Evolutionary conservation across 2,113 vertebrate species (phyloP), one percentile per base, ranked within the genome.

Genomic region (Paradisaea rubra): DNA sequence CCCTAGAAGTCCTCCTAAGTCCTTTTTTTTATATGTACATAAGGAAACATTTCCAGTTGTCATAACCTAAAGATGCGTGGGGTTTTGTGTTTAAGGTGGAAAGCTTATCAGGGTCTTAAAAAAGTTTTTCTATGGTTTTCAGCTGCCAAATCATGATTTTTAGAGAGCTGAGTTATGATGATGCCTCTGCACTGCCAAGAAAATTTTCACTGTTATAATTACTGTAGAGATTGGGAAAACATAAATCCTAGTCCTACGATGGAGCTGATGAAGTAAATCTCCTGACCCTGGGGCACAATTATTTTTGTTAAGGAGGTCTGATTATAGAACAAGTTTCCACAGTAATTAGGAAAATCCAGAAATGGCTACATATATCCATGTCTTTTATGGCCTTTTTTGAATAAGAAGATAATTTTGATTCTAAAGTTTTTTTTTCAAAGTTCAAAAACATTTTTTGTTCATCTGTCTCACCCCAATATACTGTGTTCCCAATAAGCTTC

Each of bases 31-130:
- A 6, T 2, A 11, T 3, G 13, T 25, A 14, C 6, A 3, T 25
- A 27, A 66, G 15, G 14, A 63, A 52, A 56, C 2, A 6, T 21
- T 69, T 85, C 2, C 10, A 41, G 9, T 16, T 79, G 9, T 64
- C 64, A n/a, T 7, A 68, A 35, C 8, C 4, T 24, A 35, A 72
- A 45, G 2, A 5, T 44, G 1, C 2, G 1, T 50, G 15, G 2
- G 2, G 11, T 14, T 53, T 54, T 77, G 33, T 77, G 37, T 0
- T 81, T 80, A 54, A 70, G 8, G 16, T 35, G 61, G 14, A 50
- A 54, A 47, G 2, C 6, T 77, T 52, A 52, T 7, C 10, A 70
- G 2, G 8, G 13, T 47, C 64, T 61, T 69, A 7, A 61, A 64
- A 52, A 77, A 9, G 1, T 39, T 81, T 16, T 20, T 56, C 13